Conservation (phyloP, 2,888 invertebrate species). For the Octodonta nipae region DNA sequence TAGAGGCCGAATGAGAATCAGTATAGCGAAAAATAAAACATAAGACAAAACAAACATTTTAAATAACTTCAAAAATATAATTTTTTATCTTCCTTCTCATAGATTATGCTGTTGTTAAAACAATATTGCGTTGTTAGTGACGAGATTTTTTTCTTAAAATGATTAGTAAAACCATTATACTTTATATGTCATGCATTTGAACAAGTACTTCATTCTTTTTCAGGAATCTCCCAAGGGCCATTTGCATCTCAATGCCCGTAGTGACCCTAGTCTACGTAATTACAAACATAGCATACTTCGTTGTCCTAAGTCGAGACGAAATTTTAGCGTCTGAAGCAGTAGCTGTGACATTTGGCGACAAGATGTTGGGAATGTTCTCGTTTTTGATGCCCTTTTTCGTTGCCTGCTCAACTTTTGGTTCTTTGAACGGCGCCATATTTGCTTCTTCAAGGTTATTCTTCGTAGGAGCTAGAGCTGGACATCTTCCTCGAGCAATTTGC, state of each 20-base stretch:
- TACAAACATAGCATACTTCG: conserved; percentile 79
- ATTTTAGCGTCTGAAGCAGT: conserved; percentile 88
- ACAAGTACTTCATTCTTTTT: too few relatives aligned
- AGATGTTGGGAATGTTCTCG: conserved; percentile 58
- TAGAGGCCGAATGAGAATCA: too few relatives aligned
- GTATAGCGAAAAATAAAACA: too few relatives aligned
- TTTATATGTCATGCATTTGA: too few relatives aligned
- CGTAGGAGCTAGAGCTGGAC: conserved; percentile 80
- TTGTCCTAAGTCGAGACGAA: conserved; percentile 68
- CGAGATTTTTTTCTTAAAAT: too few relatives aligned
- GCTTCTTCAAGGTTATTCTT: conserved; percentile 86
- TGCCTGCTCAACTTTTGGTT: conserved; percentile 83
- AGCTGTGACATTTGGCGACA: conserved; percentile 84
- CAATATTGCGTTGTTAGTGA: too few relatives aligned
- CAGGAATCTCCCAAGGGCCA: conserved; percentile 82
- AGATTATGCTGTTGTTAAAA: too few relatives aligned
- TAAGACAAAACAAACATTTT: too few relatives aligned
- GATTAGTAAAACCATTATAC: too few relatives aligned
- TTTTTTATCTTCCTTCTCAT: too few relatives aligned
- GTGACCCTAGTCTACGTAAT: conserved; percentile 80
- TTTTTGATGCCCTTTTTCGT: conserved; percentile 89
- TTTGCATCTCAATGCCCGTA: conserved; percentile 78
- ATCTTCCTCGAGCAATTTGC: conserved; percentile 69
- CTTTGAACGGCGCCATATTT: conserved; percentile 89
- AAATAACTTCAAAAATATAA: too few relatives aligned